These are phyloP conservation scores for Lamproptera curius DNA, from an alignment of 2,888 invertebrate species.

Conservation along the genomic window DNA sequence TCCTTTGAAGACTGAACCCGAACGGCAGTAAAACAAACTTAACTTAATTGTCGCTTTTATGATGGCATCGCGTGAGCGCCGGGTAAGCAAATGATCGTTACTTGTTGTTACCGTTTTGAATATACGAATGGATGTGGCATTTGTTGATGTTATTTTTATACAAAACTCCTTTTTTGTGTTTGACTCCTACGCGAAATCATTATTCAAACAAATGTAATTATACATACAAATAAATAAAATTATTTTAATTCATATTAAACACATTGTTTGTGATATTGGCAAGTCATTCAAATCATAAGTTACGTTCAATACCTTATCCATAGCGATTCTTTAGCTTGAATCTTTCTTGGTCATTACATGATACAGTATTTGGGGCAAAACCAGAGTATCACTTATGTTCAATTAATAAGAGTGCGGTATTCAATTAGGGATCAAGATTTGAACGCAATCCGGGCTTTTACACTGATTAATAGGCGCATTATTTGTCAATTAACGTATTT, in stretches of 20 bases:
- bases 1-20: slow-evolving; percentile 61
- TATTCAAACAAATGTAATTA: too few species aligned
- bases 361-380: slow-evolving; percentile 26
- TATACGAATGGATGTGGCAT: slow-evolving; percentile 25
- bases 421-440: slow-evolving; percentile 73
- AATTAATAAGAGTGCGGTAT: slow-evolving; percentile 67
- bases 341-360: too few species aligned
- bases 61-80: slow-evolving; percentile 65
- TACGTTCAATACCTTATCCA: too few species aligned
- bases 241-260: too few species aligned
- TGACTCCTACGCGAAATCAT: too few species aligned
- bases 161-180: too few species aligned
- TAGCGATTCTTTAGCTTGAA: too few species aligned
- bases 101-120: slow-evolving; percentile 28
- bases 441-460: slow-evolving; percentile 65
- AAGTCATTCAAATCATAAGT: too few species aligned
- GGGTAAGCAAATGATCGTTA: slow-evolving; percentile 55
- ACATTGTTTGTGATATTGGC: too few species aligned
- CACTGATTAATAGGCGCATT: slow-evolving; percentile 64
- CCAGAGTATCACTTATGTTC: slow-evolving; percentile 60
- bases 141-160: too few species aligned
- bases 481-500: slow-evolving; percentile 28
- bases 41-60: slow-evolving; percentile 70
- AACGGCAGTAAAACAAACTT: slow-evolving; percentile 60
- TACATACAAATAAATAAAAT: too few species aligned